Conservation (phyloP, 2,113 vertebrate genomes). For the Ammospiza caudacuta region DNA sequence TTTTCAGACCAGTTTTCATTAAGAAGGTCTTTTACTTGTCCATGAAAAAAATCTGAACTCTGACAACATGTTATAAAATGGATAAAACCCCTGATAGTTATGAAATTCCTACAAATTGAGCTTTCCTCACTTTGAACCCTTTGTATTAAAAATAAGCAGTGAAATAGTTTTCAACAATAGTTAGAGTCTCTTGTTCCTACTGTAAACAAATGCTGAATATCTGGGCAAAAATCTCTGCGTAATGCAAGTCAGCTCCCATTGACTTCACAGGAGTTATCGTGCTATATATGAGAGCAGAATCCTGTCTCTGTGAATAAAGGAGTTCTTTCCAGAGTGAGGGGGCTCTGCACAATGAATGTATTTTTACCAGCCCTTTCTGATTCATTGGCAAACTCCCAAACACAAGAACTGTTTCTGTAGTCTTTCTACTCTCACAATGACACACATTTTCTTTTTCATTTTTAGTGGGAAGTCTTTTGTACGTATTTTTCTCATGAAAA, state of each 20-base stretch:
- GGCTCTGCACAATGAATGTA: slow-evolving; percentile 66
- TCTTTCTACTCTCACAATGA: slow-evolving; percentile 60
- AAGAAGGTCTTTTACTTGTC: not conserved
- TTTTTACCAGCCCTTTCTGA: slow-evolving; percentile 68
- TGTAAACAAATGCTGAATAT: slow-evolving; percentile 34
- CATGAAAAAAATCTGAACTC: not conserved
- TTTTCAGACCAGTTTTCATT: not conserved
- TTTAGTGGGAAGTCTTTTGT: slow-evolving; percentile 59
- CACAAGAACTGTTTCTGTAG: slow-evolving; percentile 55
- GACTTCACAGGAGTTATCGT: slow-evolving; percentile 22
- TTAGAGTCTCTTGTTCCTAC: slow-evolving; percentile 17
- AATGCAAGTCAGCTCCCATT: slow-evolving; percentile 31
- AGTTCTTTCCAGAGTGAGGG: slow-evolving; percentile 56
- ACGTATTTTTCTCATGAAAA: not conserved
- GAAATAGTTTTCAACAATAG: slow-evolving; percentile 1
- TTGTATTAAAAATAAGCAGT: slow-evolving; percentile 27
- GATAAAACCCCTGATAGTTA: not conserved
- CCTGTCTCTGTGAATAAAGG: slow-evolving; percentile 53
- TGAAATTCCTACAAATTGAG: not conserved
- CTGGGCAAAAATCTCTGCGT: not conserved
- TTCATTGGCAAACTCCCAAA: slow-evolving; percentile 61
- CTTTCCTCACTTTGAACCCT: not conserved
- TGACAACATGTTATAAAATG: not conserved
- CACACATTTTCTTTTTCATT: slow-evolving; percentile 62
- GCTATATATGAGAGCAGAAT: slow-evolving; percentile 47